These are phyloP conservation scores for Ornithoptera priamus DNA, from an alignment of 2,888 invertebrate species.

Conservation along the genomic window DNA sequence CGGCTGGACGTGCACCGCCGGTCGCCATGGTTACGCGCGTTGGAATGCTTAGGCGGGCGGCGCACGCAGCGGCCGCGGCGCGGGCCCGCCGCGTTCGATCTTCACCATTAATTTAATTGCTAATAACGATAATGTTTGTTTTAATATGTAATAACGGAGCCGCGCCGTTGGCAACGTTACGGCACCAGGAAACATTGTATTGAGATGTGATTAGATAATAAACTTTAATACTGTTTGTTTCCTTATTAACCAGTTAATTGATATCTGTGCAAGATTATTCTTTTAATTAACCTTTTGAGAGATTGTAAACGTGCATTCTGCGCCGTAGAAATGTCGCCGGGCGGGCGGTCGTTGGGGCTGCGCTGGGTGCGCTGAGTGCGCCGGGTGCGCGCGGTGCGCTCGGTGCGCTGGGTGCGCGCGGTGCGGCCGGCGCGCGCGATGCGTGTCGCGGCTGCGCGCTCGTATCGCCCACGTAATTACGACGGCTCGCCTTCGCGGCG, in stretches of 20 bases:
- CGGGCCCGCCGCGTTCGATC: constrained; percentile 60
- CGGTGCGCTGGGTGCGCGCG: not conserved
- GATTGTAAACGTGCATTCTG: not conserved
- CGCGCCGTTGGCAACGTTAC: constrained; percentile 19
- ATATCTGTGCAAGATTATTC: constrained; percentile 8
- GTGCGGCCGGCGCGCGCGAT: not conserved
- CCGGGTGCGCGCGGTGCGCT: too few species aligned
- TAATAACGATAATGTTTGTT: constrained; percentile 36
- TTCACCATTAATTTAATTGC: constrained; percentile 62
- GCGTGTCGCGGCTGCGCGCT: too few species aligned
- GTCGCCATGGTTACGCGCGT: constrained; percentile 81
- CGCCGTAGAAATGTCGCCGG: too few species aligned
- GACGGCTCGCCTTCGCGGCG: constrained; percentile 42
- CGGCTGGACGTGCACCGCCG: constrained; percentile 52
- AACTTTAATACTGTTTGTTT: constrained; percentile 16
- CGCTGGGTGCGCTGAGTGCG: too few species aligned
- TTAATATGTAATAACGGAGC: constrained; percentile 33
- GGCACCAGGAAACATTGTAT: constrained; percentile 16
- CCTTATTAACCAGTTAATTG: constrained; percentile 18
- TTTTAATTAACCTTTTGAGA: not conserved
- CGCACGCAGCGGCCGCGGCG: constrained; percentile 49
- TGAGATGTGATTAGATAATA: constrained; percentile 12
- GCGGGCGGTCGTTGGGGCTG: not conserved
- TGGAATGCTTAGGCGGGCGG: constrained; percentile 57
- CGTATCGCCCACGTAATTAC: constrained; percentile 40